Conservation (phyloP, 1,140 invertebrate species). For the Drosophila sechellia region DNA sequence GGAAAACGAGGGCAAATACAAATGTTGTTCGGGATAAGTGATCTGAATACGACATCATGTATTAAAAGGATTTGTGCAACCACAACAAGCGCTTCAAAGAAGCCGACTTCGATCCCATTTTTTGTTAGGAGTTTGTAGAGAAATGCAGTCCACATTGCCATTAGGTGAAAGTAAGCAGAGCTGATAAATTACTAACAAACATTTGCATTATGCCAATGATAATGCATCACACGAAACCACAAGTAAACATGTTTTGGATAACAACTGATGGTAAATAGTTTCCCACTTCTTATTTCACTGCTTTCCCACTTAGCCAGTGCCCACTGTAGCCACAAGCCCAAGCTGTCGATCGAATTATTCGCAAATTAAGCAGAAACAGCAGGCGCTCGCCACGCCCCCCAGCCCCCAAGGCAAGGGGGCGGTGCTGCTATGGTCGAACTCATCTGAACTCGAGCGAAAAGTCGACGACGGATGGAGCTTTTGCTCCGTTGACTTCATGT, state of each 20-base stretch:
- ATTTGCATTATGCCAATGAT: background rate
- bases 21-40: slow-evolving; percentile 50
- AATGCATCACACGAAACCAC: background rate
- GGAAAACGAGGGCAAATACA: slow-evolving; percentile 59
- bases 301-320: background rate
- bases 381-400: slow-evolving; percentile 43
- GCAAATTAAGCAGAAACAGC: slow-evolving; percentile 55
- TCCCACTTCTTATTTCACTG: no score
- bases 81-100: slow-evolving; percentile 37
- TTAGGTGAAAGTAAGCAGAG: background rate
- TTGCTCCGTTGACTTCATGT: slow-evolving; percentile 2
- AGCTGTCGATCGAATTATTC: slow-evolving; percentile 52
- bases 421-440: slow-evolving; percentile 53
- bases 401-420: background rate
- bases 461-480: slow-evolving; percentile 39
- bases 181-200: background rate
- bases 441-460: slow-evolving; percentile 61
- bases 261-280: no score
- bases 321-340: background rate
- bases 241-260: no score
- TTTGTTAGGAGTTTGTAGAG: background rate
- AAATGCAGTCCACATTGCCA: background rate
- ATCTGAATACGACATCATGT: slow-evolving; percentile 60
- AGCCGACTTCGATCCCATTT: background rate
- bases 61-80: slow-evolving; percentile 67